Conservation (phyloP, 2,113 vertebrate species). For the Aepyceros melampus region DNA sequence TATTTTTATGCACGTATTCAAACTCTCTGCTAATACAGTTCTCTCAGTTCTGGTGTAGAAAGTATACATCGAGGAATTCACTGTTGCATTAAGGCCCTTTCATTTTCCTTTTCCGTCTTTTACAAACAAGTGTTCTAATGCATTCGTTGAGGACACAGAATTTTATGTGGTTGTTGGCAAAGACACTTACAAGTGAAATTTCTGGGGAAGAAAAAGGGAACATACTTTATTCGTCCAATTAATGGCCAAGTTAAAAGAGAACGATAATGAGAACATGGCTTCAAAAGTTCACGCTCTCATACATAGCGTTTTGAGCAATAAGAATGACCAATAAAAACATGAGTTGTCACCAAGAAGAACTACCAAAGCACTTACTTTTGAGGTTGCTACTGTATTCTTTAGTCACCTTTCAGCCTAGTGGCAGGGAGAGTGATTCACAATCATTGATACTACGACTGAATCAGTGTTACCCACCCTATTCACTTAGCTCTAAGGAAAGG, state of each 20-base stretch:
- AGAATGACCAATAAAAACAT: neutral
- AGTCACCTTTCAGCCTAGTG: neutral
- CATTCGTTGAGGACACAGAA: neutral
- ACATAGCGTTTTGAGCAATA: neutral
- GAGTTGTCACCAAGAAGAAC: neutral
- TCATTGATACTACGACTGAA: neutral
- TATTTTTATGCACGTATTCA: conserved; percentile 45
- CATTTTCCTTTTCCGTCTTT: neutral
- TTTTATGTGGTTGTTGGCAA: conserved; percentile 18
- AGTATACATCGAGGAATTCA: neutral
- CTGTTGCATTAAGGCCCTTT: neutral
- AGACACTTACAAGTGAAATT: conserved; percentile 15
- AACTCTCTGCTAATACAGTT: conserved; percentile 11
- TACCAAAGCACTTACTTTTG: neutral
- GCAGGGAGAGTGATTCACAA: neutral
- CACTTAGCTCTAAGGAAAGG: neutral
- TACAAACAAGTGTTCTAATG: conserved; percentile 1
- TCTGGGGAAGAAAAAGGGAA: neutral
- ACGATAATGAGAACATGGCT: neutral
- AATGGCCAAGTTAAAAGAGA: conserved; percentile 17
- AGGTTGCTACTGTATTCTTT: neutral
- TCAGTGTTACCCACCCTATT: neutral
- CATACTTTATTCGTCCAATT: neutral
- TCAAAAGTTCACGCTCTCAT: neutral
- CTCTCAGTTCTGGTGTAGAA: neutral